Evolutionary conservation across 2,113 vertebrate species (phyloP).

Genomic region (western clawed frog (Xenopus tropicalis)): UCB_Xtro_10.0 CM004446.2:29310501-29311000

Average conservation of each 20-base stretch:
- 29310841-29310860: conserved; percentile 79
- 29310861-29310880: conserved; percentile 71
- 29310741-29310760: too few species aligned
- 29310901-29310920: conserved; percentile 77
- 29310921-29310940: conserved; percentile 81
- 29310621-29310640: too few species aligned
- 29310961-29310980: too few species aligned
- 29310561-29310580: conserved; percentile 77
- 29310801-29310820: conserved; percentile 83
- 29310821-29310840: conserved; percentile 70
- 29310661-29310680: too few species aligned
- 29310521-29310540: conserved; percentile 73
- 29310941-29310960: too few species aligned
- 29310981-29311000: too few species aligned
- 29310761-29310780: too few species aligned
- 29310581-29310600: conserved; percentile 2
- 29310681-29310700: too few species aligned
- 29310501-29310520: conserved; percentile 87
- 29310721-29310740: too few species aligned
- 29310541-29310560: conserved; percentile 73
- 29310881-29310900: conserved; percentile 72
- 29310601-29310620: too few species aligned
- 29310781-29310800: conserved; percentile 66
- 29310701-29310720: too few species aligned
- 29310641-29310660: too few species aligned